Percentiles rank a stretch among this genome's conserved stretches.
These are phyloP conservation scores for Propithecus deckenii DNA, from an alignment of 2,797 vertebrate species.

Conservation along the genomic window DNA sequence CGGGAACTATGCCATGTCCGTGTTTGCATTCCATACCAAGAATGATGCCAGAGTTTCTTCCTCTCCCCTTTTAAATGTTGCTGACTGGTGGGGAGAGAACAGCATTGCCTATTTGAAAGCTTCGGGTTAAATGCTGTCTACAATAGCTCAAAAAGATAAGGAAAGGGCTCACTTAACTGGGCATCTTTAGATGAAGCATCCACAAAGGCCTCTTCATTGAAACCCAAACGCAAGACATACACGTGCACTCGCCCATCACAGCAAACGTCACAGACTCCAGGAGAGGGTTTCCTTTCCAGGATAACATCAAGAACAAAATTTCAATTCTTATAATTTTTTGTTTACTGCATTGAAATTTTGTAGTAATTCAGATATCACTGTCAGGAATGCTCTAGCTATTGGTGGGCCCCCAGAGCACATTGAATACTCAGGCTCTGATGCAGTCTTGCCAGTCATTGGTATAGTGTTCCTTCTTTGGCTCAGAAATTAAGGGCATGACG, in stretches of 20 bases:
- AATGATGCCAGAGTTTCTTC: neutral
- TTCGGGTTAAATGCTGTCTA: conserved; percentile 32
- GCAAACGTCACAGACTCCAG: neutral
- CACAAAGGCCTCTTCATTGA: neutral
- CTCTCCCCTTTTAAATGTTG: neutral
- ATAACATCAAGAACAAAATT: neutral
- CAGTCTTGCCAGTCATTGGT: rapidly evolving
- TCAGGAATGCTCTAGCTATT: rapidly evolving
- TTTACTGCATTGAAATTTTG: neutral
- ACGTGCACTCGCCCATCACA: rapidly evolving
- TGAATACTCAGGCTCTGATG: no score
- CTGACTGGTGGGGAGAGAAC: neutral
- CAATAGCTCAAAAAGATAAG: neutral
- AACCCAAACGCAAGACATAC: neutral
- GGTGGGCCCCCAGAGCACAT: neutral
- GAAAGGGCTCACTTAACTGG: no score
- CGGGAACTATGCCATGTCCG: rapidly evolving
- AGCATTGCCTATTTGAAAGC: conserved; percentile 8
- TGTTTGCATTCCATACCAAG: rapidly evolving
- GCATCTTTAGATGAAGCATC: neutral
- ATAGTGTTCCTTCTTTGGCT: neutral
- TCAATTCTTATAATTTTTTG: neutral
- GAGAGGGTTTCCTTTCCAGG: neutral
- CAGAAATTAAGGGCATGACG: neutral
- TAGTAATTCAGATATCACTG: neutral